phyloP scores from a whole-genome alignment of 1,140 invertebrate species.

The Drosophila tsacasi region DNA sequence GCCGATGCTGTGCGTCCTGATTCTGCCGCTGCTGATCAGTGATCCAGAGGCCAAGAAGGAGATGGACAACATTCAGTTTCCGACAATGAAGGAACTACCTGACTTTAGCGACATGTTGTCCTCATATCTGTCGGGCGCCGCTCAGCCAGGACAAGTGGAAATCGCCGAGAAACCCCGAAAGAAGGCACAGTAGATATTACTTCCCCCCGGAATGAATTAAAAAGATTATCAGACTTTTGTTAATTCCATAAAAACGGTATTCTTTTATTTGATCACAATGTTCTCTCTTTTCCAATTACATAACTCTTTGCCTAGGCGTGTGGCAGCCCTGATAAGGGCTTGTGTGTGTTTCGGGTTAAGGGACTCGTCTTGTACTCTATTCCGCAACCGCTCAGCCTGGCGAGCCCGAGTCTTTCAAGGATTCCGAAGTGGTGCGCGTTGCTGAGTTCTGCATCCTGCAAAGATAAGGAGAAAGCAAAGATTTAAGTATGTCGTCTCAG shows the following conservation, averaged over 20 bases:
- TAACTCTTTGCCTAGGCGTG: slow-evolving; percentile 71
- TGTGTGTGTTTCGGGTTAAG: slow-evolving; percentile 21
- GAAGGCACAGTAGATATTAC: background rate
- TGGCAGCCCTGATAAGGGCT: slow-evolving; percentile 79
- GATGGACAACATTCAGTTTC: slow-evolving; percentile 91
- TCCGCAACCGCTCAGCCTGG: slow-evolving; percentile 30
- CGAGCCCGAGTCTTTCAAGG: slow-evolving; percentile 67
- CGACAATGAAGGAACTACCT: slow-evolving; percentile 88
- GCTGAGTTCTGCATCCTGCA: slow-evolving; percentile 31
- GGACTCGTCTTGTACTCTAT: slow-evolving; percentile 25
- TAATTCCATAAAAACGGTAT: slow-evolving; percentile 74
- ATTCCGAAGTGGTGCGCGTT: slow-evolving; percentile 16
- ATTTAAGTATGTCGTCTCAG: background rate
- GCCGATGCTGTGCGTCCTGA: slow-evolving; percentile 94
- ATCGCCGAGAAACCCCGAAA: slow-evolving; percentile 30
- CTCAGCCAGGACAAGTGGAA: background rate
- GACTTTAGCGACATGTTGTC: slow-evolving; percentile 96
- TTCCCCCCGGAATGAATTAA: background rate
- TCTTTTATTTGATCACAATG: slow-evolving; percentile 81
- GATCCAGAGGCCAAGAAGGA: slow-evolving; percentile 97
- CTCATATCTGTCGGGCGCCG: slow-evolving; percentile 89
- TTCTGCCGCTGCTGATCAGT: slow-evolving; percentile 97
- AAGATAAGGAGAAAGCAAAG: background rate
- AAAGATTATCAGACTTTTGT: slow-evolving; percentile 12
- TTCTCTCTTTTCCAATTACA: slow-evolving; percentile 73